Percentiles rank a stretch among this genome's conserved stretches.
phyloP scores from a whole-genome alignment of 2,113 vertebrate species.

The Eulemur rufifrons region DNA sequence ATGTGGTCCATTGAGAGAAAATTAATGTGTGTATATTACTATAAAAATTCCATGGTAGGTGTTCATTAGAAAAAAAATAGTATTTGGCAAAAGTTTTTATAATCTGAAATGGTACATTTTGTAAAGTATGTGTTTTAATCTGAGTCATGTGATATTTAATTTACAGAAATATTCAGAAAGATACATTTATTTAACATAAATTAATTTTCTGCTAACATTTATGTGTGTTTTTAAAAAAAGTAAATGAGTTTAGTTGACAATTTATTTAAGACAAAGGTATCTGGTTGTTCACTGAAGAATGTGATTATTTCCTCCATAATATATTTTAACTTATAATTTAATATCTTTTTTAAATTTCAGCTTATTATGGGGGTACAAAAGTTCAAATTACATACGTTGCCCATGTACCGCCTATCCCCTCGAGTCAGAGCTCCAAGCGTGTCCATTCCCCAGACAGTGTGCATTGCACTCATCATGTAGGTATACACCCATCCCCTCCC shows the following conservation, averaged over 20 bases:
- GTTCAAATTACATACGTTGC: no score
- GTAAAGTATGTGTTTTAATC: background rate
- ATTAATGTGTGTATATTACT: background rate
- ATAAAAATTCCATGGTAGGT: background rate
- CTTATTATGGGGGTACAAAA: no score
- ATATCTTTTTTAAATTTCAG: background rate
- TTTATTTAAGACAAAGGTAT: conserved; percentile 7
- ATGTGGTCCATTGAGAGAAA: background rate
- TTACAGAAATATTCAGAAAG: background rate
- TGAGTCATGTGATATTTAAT: background rate
- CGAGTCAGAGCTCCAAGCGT: no score
- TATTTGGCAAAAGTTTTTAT: background rate
- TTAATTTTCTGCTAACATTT: background rate
- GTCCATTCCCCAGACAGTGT: no score
- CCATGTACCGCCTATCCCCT: no score
- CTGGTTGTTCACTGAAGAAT: conserved; percentile 1
- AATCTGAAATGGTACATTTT: background rate
- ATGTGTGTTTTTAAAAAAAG: background rate
- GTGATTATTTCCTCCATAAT: background rate
- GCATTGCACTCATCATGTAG: no score
- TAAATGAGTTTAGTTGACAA: background rate
- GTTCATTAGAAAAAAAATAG: background rate
- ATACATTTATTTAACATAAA: background rate
- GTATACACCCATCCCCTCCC: no score
- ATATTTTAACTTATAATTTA: background rate